phyloP scores from a whole-genome alignment of 2,113 vertebrate genomes.

The Suricata suricatta region DNA sequence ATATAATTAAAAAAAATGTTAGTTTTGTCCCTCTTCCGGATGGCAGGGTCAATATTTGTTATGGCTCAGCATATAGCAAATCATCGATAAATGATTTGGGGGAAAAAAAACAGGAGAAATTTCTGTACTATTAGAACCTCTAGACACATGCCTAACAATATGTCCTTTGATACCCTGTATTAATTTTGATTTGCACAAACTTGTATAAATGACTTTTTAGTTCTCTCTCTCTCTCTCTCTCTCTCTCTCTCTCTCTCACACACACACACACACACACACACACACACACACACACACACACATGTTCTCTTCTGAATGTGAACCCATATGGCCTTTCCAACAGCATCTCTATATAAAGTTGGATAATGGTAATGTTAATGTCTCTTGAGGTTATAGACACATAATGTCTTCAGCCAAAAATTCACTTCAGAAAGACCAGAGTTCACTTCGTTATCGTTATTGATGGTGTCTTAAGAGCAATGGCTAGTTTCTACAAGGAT shows the following conservation, averaged over 20 bases:
- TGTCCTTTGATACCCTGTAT: background rate
- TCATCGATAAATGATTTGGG: background rate
- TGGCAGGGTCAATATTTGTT: background rate
- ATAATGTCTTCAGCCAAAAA: background rate
- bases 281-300: background rate
- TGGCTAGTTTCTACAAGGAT: background rate
- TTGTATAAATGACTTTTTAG: background rate
- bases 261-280: background rate
- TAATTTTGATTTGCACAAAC: background rate
- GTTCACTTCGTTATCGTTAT: background rate
- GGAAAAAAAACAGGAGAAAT: background rate
- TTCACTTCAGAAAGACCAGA: background rate
- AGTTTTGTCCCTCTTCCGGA: background rate
- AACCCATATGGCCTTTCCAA: background rate
- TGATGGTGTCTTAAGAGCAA: background rate
- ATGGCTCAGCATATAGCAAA: background rate
- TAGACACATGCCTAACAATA: background rate
- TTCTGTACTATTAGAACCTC: background rate
- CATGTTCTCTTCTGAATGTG: background rate
- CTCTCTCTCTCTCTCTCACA: no score
- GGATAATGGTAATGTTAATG: background rate
- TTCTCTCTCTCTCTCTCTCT: background rate
- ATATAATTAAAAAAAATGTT: background rate
- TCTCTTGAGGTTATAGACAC: background rate
- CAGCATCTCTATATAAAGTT: background rate